These are phyloP conservation scores for Epizoanthus ramosus DNA, from an alignment of 92 coral and sea anemone species.

Conservation along the genomic window DNA sequence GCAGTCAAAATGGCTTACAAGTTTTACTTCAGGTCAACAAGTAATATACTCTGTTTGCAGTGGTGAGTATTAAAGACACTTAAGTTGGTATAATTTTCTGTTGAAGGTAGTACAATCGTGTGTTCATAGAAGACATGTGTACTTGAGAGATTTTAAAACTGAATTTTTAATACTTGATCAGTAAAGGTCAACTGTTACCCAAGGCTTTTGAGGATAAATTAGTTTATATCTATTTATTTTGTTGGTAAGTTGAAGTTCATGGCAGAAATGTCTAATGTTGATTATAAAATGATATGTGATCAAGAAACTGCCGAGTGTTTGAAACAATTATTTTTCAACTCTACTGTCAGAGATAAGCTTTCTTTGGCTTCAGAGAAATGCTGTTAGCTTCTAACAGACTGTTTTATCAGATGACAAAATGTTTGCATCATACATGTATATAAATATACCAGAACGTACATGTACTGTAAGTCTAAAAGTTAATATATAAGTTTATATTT, in stretches of 20 bases:
- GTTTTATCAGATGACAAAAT: not conserved
- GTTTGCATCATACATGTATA: not conserved
- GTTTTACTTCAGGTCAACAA: not conserved
- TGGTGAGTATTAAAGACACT: not conserved
- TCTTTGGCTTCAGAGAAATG: slow-evolving; percentile 24
- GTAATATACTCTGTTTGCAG: not conserved
- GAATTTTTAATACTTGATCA: slow-evolving; percentile 14
- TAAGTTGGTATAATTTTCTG: too few species aligned
- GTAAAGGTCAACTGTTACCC: slow-evolving; percentile 22
- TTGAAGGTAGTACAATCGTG: not conserved
- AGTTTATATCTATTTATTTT: slow-evolving; percentile 26
- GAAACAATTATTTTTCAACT: not conserved
- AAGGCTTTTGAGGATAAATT: slow-evolving; percentile 15
- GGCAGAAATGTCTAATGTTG: not conserved
- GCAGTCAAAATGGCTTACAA: slow-evolving; percentile 9
- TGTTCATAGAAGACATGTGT: slow-evolving; percentile 13
- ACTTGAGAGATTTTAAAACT: slow-evolving; percentile 7
- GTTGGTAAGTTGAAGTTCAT: not conserved
- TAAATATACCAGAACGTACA: not conserved
- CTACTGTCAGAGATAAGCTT: not conserved
- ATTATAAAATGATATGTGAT: not conserved
- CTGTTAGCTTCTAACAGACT: not conserved
- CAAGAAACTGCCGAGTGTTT: not conserved
- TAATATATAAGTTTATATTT: not conserved
- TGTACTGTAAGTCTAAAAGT: slow-evolving; percentile 1